These are phyloP conservation scores for Oxycera nigricornis DNA, from an alignment of 2,888 invertebrate species.

Conservation along the genomic window DNA sequence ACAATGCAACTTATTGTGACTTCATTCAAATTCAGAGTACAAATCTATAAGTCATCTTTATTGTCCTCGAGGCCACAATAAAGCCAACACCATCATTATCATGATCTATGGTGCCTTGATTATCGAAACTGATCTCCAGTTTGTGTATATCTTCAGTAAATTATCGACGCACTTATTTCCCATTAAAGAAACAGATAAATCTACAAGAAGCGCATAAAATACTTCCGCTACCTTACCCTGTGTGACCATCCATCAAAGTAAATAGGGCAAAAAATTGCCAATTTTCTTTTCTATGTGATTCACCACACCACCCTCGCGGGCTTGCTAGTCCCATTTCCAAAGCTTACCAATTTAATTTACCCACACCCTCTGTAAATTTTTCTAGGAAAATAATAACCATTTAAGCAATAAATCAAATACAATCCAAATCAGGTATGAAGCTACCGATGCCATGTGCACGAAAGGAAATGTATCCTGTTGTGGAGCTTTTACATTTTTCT, in stretches of 20 bases:
- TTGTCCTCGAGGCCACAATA: no score
- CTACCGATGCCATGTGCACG: background rate
- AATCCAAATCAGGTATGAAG: background rate
- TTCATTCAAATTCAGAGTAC: no score
- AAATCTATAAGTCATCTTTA: no score
- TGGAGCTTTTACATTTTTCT: background rate
- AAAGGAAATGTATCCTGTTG: background rate
- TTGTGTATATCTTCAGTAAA: background rate
- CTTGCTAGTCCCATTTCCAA: background rate
- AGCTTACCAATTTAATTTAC: conserved; percentile 7
- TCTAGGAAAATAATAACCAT: background rate
- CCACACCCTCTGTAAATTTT: background rate
- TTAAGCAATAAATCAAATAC: conserved; percentile 17
- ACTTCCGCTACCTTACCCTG: background rate
- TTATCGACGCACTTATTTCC: background rate
- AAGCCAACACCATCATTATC: no score
- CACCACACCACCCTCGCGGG: background rate
- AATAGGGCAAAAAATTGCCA: conserved; percentile 28
- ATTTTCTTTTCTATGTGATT: conserved; percentile 3
- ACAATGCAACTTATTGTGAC: no score
- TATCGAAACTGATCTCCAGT: background rate
- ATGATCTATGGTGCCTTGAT: no score
- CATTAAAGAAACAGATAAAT: background rate
- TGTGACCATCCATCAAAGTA: conserved; percentile 19
- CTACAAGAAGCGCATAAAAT: background rate